Evolutionary conservation across 2,888 invertebrate species (phyloP).

Genomic region (Dryobota labecula): DNA sequence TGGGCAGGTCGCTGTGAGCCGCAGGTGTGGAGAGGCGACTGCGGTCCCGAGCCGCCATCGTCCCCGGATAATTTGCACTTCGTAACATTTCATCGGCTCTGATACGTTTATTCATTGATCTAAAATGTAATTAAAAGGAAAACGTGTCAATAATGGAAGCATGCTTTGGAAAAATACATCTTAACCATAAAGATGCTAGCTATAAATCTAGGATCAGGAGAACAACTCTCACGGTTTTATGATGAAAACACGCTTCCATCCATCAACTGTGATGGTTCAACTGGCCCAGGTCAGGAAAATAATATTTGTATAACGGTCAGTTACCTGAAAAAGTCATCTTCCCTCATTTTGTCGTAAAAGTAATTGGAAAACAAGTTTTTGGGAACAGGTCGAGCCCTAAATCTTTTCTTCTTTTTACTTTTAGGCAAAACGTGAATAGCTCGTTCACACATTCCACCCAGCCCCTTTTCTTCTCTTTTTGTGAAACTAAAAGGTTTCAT

Average conservation of each 20-base stretch:
- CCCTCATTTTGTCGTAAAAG: conserved; percentile 93
- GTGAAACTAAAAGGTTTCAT: conserved; percentile 93
- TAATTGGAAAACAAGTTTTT: conserved; percentile 93
- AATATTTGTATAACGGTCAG: background rate
- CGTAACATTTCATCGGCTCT: conserved; percentile 93
- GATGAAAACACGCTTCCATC: background rate
- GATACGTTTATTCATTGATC: conserved; percentile 92
- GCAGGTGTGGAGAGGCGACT: conserved; percentile 86
- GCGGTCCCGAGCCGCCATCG: conserved; percentile 92
- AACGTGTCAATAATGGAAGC: background rate
- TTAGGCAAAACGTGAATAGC: conserved; percentile 79
- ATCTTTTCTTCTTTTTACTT: conserved; percentile 88
- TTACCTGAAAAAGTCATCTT: conserved; percentile 93
- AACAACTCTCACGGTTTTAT: conserved; percentile 11
- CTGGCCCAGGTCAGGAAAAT: background rate
- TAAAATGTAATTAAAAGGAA: conserved; percentile 67
- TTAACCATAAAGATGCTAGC: too few species aligned
- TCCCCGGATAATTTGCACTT: conserved; percentile 92
- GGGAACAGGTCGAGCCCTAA: conserved; percentile 93
- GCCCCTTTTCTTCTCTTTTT: conserved; percentile 89
- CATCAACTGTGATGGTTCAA: background rate
- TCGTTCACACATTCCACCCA: conserved; percentile 82
- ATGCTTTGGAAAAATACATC: background rate
- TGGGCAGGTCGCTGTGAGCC: conserved; percentile 87
- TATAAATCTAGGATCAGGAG: background rate